Percentiles rank a stretch among this genome's conserved stretches.
phyloP scores from a whole-genome alignment of 1,140 invertebrate species.

The Hirudo medicinalis region DNA sequence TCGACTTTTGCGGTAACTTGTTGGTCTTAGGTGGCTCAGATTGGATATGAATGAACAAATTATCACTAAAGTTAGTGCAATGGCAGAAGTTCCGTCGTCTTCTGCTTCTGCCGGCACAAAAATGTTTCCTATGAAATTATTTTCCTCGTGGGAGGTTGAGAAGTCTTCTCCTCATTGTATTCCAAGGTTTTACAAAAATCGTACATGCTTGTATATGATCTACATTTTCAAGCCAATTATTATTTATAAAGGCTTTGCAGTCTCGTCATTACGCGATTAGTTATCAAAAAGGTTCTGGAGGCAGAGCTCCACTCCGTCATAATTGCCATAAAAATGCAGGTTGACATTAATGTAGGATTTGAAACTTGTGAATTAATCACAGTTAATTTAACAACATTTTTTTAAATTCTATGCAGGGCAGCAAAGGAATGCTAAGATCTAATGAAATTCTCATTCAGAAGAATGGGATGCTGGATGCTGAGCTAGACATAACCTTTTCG shows the following conservation, averaged over 20 bases:
- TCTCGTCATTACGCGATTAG: slow-evolving; percentile 66
- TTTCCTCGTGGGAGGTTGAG: slow-evolving; percentile 93
- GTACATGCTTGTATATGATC: too few relatives aligned
- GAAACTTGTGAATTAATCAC: not conserved
- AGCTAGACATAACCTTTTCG: slow-evolving; percentile 82
- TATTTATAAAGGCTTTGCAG: slow-evolving; percentile 55
- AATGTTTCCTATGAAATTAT: slow-evolving; percentile 90
- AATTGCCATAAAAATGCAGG: slow-evolving; percentile 82
- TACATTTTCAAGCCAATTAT: too few relatives aligned
- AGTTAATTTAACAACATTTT: not conserved
- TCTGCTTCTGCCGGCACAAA: slow-evolving; percentile 39
- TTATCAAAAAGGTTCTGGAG: slow-evolving; percentile 62
- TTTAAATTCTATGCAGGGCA: slow-evolving; percentile 47
- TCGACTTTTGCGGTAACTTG: too few relatives aligned
- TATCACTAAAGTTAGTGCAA: not conserved
- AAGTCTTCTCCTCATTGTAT: slow-evolving; percentile 88
- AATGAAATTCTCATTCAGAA: slow-evolving; percentile 77
- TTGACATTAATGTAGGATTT: slow-evolving; percentile 25
- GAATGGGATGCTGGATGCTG: slow-evolving; percentile 63
- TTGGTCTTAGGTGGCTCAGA: too few relatives aligned
- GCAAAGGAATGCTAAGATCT: slow-evolving; percentile 77
- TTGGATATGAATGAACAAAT: too few relatives aligned
- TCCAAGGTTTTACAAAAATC: slow-evolving; percentile 49
- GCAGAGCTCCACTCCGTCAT: slow-evolving; percentile 67
- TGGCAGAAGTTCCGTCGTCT: not conserved